Evolutionary conservation across 37 sponge, comb jelly and placozoan species (phyloP), one percentile per base, ranked within the genome.

Genomic region (Haliclona indistincta): DNA sequence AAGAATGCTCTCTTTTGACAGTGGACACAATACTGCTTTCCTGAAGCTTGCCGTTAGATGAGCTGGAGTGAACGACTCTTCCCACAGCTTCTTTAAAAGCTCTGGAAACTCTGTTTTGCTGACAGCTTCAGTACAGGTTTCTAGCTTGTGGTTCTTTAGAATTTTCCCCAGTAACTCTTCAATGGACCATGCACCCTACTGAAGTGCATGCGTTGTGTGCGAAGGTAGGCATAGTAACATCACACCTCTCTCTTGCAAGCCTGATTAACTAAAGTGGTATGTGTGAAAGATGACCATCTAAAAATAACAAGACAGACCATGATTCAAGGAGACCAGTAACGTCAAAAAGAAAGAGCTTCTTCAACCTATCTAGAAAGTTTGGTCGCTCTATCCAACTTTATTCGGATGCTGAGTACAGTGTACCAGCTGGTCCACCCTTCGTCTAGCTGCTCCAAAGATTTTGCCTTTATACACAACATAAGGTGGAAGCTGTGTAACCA

Each of bases 251-350:
- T 19, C 67, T 62, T 44, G 86, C 86, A 13, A 35, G 13, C 33
- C 72, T 38, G 29, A 74, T 65, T 38, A 79, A 19, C 20, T 73
- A 19, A 1, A 79, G 40, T 30, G 36, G 62, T 20, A 81, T 7
- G 39, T 86, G 81, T 3, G 81, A 81, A 39, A 69, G 70, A 43
- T 86, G 81, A 33, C 81, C 87, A 86, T 86, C 76, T 69, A 86
- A 68, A 45, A 86, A 44, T 15, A 86, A 71, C 38, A 80, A 45
- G 10, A 80, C 76, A 42, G 87, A 81, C 15, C 33, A 33, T 15
- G 54, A 70, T 17, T 17, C 3, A 5, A 61, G 38, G 22, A 67
- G 17, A 30, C 63, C 32, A 38, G 65, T 36, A 4, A 86, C 86
- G 25, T 68, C 67, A 34, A 69, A 80, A 20, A 79, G 39, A 34